Evolutionary conservation across 2,797 vertebrate genomes (phyloP), one percentile per base, ranked within the genome.

Genomic region (Pelochelys cantorii): DNA sequence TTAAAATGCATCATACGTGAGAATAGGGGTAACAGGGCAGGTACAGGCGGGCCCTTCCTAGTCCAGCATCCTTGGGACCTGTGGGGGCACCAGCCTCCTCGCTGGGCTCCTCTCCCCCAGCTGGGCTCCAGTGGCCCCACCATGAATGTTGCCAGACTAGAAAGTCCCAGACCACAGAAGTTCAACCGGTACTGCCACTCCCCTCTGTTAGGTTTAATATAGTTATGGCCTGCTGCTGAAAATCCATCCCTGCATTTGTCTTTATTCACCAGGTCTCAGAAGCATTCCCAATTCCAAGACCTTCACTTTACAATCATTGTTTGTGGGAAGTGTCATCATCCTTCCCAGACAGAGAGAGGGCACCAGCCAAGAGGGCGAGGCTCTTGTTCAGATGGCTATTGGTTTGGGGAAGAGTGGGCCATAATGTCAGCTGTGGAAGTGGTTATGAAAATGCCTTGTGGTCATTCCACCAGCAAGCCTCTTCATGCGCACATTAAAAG

Each of bases 381-480:
- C 4, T 62, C 29, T 2, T 68, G 0, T 5, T 68, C 0, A 0
- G 27, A 20, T 59, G 37, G 81, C 20, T 0, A n/a, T 11, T n/a
- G 85, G 59, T 84, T 81, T 34, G 68, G 92, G 90, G 34, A 37
- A 11, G 37, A 37, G 18, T 22, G 34, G 0, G 0, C 78, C 90
- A 34, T 48, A 2, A 7, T 53, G 92, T 86, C 29, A 71, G 56
- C 80, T 6, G 1, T 31, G 37, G 60, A 79, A 86, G 85, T 15
- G 22, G 2, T 78, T 54, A 62, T 59, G 15, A 79, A 75, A 94
- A 86, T 52, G 0, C 25, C 18, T 85, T 42, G 34, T 1, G 1
- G 1, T 75, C 88, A 8, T 12, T 78, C 56, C 22, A 1, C 0
- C 29, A 78, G 89, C 52, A 75, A 34, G 75, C 34, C 88, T 79